phyloP scores from a whole-genome alignment of 2,797 vertebrate species.

The Enteromius anoplus region DNA sequence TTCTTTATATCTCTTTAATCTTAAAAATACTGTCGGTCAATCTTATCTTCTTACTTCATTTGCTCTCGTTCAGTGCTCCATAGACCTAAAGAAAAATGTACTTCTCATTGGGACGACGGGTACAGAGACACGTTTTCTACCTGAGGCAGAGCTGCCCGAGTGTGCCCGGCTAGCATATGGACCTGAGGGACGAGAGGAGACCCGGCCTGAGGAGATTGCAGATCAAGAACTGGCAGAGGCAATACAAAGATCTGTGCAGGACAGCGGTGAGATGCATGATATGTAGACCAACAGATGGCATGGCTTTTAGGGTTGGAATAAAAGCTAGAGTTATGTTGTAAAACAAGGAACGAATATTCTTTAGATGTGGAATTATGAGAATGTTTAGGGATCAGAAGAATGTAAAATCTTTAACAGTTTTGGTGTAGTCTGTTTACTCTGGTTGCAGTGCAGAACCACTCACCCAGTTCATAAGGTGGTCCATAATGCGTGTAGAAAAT shows the following conservation, averaged over 20 bases:
- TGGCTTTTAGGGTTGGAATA: not conserved
- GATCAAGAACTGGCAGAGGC: slow-evolving; percentile 96
- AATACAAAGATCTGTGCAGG: slow-evolving; percentile 93
- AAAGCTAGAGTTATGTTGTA: slow-evolving; percentile 9
- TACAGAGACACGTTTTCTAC: slow-evolving; percentile 93
- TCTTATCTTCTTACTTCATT: slow-evolving; percentile 2
- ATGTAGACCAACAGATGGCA: not conserved
- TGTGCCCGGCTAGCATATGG: slow-evolving; percentile 94
- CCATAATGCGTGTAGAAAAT: slow-evolving; percentile 26
- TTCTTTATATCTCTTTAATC: not conserved
- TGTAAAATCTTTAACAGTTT: not conserved
- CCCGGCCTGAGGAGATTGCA: slow-evolving; percentile 88
- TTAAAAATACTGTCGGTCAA: not conserved
- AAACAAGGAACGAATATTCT: not conserved
- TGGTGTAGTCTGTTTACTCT: slow-evolving; percentile 30
- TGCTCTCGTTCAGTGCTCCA: slow-evolving; percentile 84
- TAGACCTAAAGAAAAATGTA: slow-evolving; percentile 94
- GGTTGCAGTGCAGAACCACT: slow-evolving; percentile 50
- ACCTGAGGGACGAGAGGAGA: slow-evolving; percentile 85
- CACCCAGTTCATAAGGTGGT: slow-evolving; percentile 46
- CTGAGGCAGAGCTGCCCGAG: slow-evolving; percentile 93
- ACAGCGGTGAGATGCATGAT: slow-evolving; percentile 85
- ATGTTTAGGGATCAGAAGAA: not conserved
- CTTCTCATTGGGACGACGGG: slow-evolving; percentile 95
- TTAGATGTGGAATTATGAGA: not conserved